These are phyloP conservation scores for Notoglanidium macrostoma DNA, from an alignment of 2,797 vertebrate genomes.

Conservation along the genomic window DNA sequence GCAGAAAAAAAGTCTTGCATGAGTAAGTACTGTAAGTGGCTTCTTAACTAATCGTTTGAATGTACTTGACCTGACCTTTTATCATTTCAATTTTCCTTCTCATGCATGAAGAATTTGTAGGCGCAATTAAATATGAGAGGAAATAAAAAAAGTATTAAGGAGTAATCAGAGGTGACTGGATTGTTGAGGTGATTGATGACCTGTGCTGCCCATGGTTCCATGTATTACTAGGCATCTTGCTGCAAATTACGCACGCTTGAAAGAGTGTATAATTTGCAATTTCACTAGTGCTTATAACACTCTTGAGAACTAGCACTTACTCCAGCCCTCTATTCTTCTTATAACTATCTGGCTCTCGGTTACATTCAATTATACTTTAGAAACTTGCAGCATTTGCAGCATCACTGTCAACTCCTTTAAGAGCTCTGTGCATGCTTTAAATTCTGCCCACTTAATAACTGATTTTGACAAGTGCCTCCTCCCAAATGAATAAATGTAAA, in stretches of 20 bases:
- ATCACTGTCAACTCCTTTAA: neutral
- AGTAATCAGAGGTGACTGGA: conserved; percentile 7
- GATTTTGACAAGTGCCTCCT: neutral
- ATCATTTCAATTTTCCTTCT: conserved; percentile 26
- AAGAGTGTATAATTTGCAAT: conserved; percentile 11
- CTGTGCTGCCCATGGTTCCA: neutral
- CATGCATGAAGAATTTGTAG: conserved; percentile 7
- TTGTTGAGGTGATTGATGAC: conserved; percentile 18
- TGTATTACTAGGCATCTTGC: neutral
- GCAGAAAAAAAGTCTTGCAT: neutral
- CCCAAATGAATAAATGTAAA: neutral
- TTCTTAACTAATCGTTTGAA: conserved; percentile 18
- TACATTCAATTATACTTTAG: neutral
- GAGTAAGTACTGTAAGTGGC: conserved; percentile 15
- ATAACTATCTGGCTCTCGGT: neutral
- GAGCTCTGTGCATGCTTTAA: neutral
- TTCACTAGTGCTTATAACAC: conserved; percentile 6
- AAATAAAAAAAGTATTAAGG: neutral
- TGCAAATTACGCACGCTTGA: neutral
- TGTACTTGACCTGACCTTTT: conserved; percentile 30
- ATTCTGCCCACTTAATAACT: neutral
- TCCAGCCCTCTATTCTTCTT: neutral
- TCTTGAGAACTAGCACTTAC: neutral
- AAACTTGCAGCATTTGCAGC: neutral
- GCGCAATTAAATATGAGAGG: conserved; percentile 14